Percentiles rank a stretch among this genome's conserved stretches.
These are phyloP conservation scores for Henicopernis longicauda DNA, from an alignment of 2,113 vertebrate species.

Conservation along the genomic window DNA sequence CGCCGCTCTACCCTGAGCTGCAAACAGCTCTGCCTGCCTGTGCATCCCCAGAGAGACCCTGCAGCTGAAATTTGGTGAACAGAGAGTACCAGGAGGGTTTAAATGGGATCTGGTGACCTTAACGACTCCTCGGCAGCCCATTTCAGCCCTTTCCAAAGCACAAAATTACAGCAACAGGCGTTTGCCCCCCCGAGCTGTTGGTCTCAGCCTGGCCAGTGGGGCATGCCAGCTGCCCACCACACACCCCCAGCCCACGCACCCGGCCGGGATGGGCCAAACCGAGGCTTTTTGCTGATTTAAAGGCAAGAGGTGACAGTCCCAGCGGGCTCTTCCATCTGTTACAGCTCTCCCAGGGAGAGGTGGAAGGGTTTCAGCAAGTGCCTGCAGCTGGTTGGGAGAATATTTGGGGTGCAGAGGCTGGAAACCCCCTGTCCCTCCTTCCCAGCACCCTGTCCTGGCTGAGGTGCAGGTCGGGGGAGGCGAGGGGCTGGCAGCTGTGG, in stretches of 20 bases:
- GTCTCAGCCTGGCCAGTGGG: not conserved
- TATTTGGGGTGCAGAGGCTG: not conserved
- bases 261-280: rapidly evolving
- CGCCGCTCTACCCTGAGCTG: rapidly evolving
- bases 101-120: not conserved
- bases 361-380: not conserved
- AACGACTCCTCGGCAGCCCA: not conserved
- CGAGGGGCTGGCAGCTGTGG: not conserved
- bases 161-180: not conserved
- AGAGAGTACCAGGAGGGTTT: not conserved
- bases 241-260: not conserved
- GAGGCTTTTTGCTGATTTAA: not conserved
- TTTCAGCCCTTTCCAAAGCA: not conserved
- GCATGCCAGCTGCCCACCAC: rapidly evolving
- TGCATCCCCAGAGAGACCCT: too few relatives aligned
- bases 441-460: not conserved
- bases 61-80: not conserved
- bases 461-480: not conserved
- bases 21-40: not conserved
- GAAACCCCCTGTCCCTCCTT: rapidly evolving
- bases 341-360: not conserved
- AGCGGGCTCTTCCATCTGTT: rapidly evolving
- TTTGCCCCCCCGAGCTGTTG: not conserved
- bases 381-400: not conserved
- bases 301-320: not conserved